Evolutionary conservation across 1,140 invertebrate genomes (phyloP).

Genomic region (Drosophila santomea): DNA sequence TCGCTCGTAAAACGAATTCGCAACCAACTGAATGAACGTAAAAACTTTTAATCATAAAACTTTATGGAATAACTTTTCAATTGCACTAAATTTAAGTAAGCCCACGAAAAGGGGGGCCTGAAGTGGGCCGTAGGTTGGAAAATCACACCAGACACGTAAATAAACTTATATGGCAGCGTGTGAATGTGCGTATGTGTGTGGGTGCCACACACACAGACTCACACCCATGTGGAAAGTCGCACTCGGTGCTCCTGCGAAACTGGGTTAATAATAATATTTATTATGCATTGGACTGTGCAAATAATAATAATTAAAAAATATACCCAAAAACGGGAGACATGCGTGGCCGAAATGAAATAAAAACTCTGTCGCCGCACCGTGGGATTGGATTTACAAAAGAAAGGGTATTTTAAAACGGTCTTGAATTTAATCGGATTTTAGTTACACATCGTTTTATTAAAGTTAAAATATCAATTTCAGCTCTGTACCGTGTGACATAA

Average conservation of each 20-base stretch:
- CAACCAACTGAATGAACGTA: constrained; percentile 41
- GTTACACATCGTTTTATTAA: too few species aligned
- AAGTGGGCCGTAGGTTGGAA: constrained; percentile 12
- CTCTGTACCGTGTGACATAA: too few species aligned
- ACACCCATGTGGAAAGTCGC: constrained; percentile 15
- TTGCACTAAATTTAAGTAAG: constrained; percentile 54
- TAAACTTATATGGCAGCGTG: constrained; percentile 23
- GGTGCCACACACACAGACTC: not conserved
- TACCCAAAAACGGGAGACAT: constrained; percentile 46
- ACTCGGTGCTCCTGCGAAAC: constrained; percentile 25
- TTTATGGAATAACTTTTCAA: constrained; percentile 66
- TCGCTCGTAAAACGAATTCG: constrained; percentile 52
- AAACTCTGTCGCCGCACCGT: constrained; percentile 20
- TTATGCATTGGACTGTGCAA: constrained; percentile 73
- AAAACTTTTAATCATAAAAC: constrained; percentile 64
- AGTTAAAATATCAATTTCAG: too few species aligned
- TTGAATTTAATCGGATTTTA: too few species aligned
- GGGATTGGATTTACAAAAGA: not conserved
- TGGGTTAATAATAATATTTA: constrained; percentile 81
- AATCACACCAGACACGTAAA: constrained; percentile 29
- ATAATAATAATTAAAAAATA: constrained; percentile 81
- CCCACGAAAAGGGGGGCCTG: constrained; percentile 4
- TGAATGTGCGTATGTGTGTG: not conserved
- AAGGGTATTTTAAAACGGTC: too few species aligned
- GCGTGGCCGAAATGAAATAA: constrained; percentile 22